Conservation (phyloP, 2,888 invertebrate genomes). For the Dioctria rufipes region DNA sequence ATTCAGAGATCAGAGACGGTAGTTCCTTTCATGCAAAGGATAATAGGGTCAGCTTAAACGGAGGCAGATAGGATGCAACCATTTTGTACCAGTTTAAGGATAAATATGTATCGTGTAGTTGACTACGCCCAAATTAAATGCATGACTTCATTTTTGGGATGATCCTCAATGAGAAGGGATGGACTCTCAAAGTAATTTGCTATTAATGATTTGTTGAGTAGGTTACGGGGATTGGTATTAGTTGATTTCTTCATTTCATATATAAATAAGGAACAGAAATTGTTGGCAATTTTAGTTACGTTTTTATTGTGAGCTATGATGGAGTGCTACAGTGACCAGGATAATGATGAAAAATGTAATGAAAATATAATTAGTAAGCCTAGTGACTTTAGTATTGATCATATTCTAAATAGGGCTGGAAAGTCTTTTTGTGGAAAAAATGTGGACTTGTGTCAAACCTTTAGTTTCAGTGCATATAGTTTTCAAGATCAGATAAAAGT, state of each 20-base stretch:
- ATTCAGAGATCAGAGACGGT: slow-evolving; percentile 52
- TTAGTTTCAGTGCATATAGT: not conserved
- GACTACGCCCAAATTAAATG: slow-evolving; percentile 58
- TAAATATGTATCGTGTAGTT: slow-evolving; percentile 50
- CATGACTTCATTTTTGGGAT: slow-evolving; percentile 57
- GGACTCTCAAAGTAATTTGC: slow-evolving; percentile 29
- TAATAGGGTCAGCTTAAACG: slow-evolving; percentile 18
- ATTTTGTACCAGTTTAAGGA: slow-evolving; percentile 46
- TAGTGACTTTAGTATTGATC: slow-evolving; percentile 76
- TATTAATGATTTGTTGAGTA: slow-evolving; percentile 29
- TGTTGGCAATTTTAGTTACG: slow-evolving; percentile 58
- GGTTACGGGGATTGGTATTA: not conserved
- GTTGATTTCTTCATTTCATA: slow-evolving; percentile 3
- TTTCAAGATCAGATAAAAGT: slow-evolving; percentile 14
- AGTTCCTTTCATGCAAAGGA: slow-evolving; percentile 36
- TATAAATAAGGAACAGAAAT: slow-evolving; percentile 35
- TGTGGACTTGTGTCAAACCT: slow-evolving; percentile 18
- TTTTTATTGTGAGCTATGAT: slow-evolving; percentile 54
- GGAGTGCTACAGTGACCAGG: slow-evolving; percentile 57
- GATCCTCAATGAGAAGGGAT: slow-evolving; percentile 56
- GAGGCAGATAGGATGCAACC: slow-evolving; percentile 11
- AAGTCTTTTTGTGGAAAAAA: slow-evolving; percentile 58
- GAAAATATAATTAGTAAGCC: slow-evolving; percentile 56
- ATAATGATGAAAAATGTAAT: not conserved
- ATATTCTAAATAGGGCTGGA: slow-evolving; percentile 75